Evolutionary conservation across 2,113 vertebrate species (phyloP).

Genomic region (pig (Sus scrofa)): T2T-Sscrofa CM000826.6:114113001-114113500

Average conservation of each 20-base stretch:
- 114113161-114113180: background rate
- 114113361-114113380: background rate
- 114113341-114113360: background rate
- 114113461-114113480: slow-evolving; percentile 2
- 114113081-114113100: background rate
- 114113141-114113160: background rate
- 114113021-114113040: background rate
- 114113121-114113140: background rate
- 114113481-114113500: background rate
- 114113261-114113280: background rate
- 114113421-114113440: background rate
- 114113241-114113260: background rate
- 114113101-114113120: no score
- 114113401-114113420: background rate
- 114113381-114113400: background rate
- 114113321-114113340: background rate
- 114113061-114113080: background rate
- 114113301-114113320: background rate
- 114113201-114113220: background rate
- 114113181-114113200: background rate
- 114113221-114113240: background rate
- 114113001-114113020: background rate
- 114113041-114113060: background rate
- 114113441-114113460: background rate
- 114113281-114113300: background rate